Evolutionary conservation across 2,113 vertebrate species (phyloP).

Genomic region (Prunella himalayana): DNA sequence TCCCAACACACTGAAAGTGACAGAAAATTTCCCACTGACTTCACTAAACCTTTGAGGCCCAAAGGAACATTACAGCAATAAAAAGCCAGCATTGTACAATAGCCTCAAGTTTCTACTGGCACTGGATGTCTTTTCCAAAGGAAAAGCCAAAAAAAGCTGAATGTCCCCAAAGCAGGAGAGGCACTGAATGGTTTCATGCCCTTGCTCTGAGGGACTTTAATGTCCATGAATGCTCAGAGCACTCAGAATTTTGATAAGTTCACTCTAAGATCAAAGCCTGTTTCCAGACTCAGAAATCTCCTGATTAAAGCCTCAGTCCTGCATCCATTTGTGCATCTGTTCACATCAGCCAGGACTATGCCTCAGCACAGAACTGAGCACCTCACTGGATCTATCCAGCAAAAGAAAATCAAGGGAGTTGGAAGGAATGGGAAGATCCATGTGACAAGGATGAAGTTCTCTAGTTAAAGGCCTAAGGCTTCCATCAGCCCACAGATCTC

Average conservation of each 20-base stretch:
- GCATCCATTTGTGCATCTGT: neutral
- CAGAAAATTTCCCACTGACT: neutral
- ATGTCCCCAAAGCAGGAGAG: neutral
- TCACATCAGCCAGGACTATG: neutral
- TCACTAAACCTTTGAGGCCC: neutral
- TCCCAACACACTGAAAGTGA: neutral
- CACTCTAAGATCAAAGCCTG: neutral
- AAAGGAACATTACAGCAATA: neutral
- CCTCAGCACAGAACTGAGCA: neutral
- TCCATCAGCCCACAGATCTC: neutral
- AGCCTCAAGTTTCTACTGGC: neutral
- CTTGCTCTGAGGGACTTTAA: conserved; percentile 16
- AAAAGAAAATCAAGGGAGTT: neutral
- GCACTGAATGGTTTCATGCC: neutral
- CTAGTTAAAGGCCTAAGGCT: neutral
- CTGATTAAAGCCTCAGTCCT: neutral
- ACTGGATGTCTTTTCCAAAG: neutral
- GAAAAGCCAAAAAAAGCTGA: neutral
- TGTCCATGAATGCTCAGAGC: neutral
- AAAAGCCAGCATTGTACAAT: neutral
- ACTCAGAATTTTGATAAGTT: neutral
- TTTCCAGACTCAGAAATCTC: neutral
- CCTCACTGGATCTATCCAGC: neutral
- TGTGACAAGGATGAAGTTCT: neutral
- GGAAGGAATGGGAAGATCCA: neutral